These are phyloP conservation scores for Crepidodera aurea DNA, from an alignment of 2,888 invertebrate genomes.

Conservation along the genomic window DNA sequence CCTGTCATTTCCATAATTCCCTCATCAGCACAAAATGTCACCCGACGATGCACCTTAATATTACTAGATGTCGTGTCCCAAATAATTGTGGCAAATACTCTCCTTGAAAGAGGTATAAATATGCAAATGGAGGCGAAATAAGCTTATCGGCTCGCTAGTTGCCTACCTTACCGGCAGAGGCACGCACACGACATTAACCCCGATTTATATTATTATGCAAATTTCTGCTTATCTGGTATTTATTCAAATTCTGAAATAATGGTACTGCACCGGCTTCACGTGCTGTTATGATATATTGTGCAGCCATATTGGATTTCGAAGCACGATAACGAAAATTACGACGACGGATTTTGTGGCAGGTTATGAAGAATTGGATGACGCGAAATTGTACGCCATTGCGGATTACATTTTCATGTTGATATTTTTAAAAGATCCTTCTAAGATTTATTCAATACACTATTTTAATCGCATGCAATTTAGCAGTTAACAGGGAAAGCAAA, in stretches of 20 bases:
- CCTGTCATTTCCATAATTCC: conserved; percentile 31
- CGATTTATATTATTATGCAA: conserved; percentile 64
- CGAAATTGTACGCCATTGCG: conserved; percentile 23
- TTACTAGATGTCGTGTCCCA: conserved; percentile 35
- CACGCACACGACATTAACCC: conserved; percentile 63
- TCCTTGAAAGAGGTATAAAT: conserved; percentile 48
- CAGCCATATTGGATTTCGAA: conserved; percentile 60
- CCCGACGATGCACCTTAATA: conserved; percentile 30
- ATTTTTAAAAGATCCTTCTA: not conserved
- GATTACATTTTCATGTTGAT: not conserved
- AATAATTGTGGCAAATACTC: conserved; percentile 45
- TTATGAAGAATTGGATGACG: conserved; percentile 21
- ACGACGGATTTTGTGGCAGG: conserved; percentile 28
- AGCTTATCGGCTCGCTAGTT: conserved; percentile 59
- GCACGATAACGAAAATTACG: conserved; percentile 53
- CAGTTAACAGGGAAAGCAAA: too few relatives aligned
- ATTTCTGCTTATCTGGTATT: conserved; percentile 58
- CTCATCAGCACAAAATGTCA: conserved; percentile 32
- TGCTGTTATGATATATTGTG: conserved; percentile 60
- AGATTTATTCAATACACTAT: too few relatives aligned
- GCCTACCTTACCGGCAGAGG: conserved; percentile 57
- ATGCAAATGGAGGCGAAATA: conserved; percentile 54
- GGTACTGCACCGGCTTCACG: conserved; percentile 58
- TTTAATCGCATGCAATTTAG: too few relatives aligned
- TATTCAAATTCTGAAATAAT: conserved; percentile 62